Evolutionary conservation across 2,888 invertebrate genomes (phyloP), one percentile per base, ranked within the genome.

Genomic region (Himalopsyche kuldschensis): DNA sequence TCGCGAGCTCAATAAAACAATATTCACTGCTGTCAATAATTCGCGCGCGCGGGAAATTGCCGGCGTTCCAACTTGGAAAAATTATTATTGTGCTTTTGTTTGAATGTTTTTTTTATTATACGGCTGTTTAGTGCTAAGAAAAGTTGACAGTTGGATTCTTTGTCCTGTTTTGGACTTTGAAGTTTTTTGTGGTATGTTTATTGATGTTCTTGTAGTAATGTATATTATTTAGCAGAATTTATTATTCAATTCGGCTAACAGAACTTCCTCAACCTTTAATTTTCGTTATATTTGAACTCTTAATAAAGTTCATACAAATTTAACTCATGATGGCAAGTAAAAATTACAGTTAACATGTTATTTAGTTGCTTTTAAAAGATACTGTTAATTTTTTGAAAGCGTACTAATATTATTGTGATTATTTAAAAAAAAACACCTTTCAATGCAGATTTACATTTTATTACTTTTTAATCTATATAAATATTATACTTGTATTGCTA

Each of bases 21-120:
- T 78, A 82, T 78, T 78, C 78, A 78, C 75, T 20, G 77, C 48
- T 48, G 47, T 77, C 81, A 77, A 46, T 69, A 69, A 69, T 30
- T 69, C 63, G 27, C 69, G 69, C 27, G 69, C 69, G 69, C 27
- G 69, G 69, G 69, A 69, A 69, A 69, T 30, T 69, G 69, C 69
- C 69, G 69, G 69, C 69, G 69, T 69, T 69, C 27, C 30, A 11
- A 27, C 8, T 69, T 69, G 1, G 6, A 69, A 69, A 69, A 69
- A 27, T 11, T 69, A 48, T 11, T 48, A 69, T 69, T 69, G 69
- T 69, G 69, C 20, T 69, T 69, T 69, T 69, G 20, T 69, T 69
- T 30, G 69, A 69, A 27, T 69, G 27, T 69, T 69, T 69, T 69
- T 69, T 30, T 69, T 20, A 69, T 69, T 27, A 69, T 69, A 69